Evolutionary conservation across 1,140 invertebrate genomes (phyloP).

Genomic region (silkworm (Bombyx mori)): ASM3026992v2 NC_085120.1:12944501-12945000

Average conservation of each 20-base stretch:
- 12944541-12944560: neutral
- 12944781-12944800: constrained; percentile 33
- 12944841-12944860: constrained; percentile 6
- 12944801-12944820: constrained; percentile 37
- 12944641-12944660: constrained; percentile 44
- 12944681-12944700: constrained; percentile 56
- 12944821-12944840: constrained; percentile 42
- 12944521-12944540: too few species aligned
- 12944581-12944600: too few species aligned
- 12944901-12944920: neutral
- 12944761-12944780: constrained; percentile 32
- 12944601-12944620: too few species aligned
- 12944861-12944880: constrained; percentile 6
- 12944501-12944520: too few species aligned
- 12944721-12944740: constrained; percentile 12
- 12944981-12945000: too few species aligned
- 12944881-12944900: constrained; percentile 34
- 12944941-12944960: too few species aligned
- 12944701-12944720: constrained; percentile 40
- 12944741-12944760: constrained; percentile 9
- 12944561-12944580: constrained; percentile 16
- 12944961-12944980: too few species aligned
- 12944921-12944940: too few species aligned
- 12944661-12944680: constrained; percentile 32
- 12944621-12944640: constrained; percentile 27